Evolutionary conservation across 2,888 invertebrate species (phyloP).

Genomic region (Ditylenchus weischeri): DNA sequence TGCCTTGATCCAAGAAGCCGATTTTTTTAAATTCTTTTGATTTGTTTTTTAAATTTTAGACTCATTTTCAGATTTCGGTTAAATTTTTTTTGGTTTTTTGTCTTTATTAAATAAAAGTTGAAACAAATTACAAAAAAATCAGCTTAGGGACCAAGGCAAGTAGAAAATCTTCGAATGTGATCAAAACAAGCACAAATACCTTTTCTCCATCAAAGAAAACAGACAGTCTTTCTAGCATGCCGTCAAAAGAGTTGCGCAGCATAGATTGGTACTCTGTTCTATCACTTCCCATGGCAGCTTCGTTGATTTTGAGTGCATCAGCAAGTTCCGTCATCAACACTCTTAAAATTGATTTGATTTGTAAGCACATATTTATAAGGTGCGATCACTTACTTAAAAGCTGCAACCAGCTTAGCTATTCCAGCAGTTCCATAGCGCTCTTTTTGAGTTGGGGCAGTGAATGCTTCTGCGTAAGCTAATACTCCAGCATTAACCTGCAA

Average conservation of each 20-base stretch:
- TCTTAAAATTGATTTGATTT: constrained; percentile 63
- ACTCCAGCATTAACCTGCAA: constrained; percentile 74
- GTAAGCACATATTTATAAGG: not conserved
- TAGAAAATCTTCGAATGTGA: no score
- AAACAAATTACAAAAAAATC: no score
- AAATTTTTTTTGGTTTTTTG: no score
- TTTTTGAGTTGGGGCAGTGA: constrained; percentile 68
- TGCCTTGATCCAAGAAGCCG: no score
- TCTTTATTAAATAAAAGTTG: no score
- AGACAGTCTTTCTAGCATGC: constrained; percentile 53
- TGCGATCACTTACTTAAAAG: constrained; percentile 44
- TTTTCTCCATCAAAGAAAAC: constrained; percentile 47
- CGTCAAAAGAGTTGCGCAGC: constrained; percentile 61
- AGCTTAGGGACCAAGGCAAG: no score
- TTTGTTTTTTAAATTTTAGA: no score
- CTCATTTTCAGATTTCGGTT: no score
- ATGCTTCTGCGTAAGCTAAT: constrained; percentile 83
- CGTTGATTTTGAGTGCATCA: constrained; percentile 84
- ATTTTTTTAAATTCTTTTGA: no score
- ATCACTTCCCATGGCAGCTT: constrained; percentile 79
- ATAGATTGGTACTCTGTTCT: constrained; percentile 89
- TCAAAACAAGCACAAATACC: constrained; percentile 10
- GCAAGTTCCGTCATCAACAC: constrained; percentile 86
- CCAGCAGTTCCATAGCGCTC: constrained; percentile 54
- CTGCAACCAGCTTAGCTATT: constrained; percentile 39